Evolutionary conservation across 2,888 invertebrate genomes (phyloP).

Genomic region (Hirtodrosophila confusa): DNA sequence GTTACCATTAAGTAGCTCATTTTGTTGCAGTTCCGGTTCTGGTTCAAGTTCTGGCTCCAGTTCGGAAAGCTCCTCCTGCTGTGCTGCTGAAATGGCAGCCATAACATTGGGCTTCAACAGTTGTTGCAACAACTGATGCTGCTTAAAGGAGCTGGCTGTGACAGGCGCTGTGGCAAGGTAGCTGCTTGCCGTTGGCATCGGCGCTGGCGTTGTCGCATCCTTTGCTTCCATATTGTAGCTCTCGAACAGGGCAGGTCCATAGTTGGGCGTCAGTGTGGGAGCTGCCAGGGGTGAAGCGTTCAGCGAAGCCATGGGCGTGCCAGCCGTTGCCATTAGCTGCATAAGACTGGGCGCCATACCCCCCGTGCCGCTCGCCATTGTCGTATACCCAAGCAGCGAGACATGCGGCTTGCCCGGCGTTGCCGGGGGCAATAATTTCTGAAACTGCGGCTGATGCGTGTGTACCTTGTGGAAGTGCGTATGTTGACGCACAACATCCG

Average conservation of each 20-base stretch:
- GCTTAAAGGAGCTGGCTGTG: conserved; percentile 20
- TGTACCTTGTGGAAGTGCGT: conserved; percentile 73
- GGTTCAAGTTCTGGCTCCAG: conserved; percentile 23
- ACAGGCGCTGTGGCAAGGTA: conserved; percentile 22
- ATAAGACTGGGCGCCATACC: conserved; percentile 57
- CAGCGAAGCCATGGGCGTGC: conserved; percentile 39
- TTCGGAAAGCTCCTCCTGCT: conserved; percentile 5
- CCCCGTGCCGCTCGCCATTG: conserved; percentile 57
- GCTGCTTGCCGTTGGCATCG: conserved; percentile 31
- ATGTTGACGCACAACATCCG: conserved; percentile 71
- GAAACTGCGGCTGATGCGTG: conserved; percentile 43
- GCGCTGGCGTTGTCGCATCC: conserved; percentile 27
- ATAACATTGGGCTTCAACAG: conserved; percentile 66
- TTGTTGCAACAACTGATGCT: conserved; percentile 63
- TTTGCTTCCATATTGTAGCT: conserved; percentile 45
- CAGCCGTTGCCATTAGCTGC: conserved; percentile 63
- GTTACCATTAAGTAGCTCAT: conserved; percentile 69
- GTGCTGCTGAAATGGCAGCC: conserved; percentile 51
- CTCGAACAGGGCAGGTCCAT: conserved; percentile 73
- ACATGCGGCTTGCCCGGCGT: conserved; percentile 55
- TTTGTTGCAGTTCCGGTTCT: conserved; percentile 52
- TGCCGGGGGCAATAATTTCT: conserved; percentile 19
- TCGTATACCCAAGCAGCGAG: conserved; percentile 68
- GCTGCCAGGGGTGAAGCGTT: conserved; percentile 12
- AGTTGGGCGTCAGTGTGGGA: conserved; percentile 60